Conservation (phyloP, 2,113 vertebrate species). For the Pollachius pollachius region DNA sequence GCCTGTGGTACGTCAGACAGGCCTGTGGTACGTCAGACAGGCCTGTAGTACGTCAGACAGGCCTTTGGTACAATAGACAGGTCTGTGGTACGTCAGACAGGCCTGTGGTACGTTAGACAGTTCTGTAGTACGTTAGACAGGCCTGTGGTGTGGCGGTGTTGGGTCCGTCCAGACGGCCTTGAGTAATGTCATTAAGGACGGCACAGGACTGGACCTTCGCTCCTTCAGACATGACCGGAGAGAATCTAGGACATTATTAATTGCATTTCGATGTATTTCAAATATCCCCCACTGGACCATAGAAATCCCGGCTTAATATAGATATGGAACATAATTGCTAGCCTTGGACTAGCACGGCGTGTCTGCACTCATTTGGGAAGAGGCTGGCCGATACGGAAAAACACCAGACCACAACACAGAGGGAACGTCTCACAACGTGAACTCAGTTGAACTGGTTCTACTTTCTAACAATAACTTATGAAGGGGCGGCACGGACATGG, state of each 20-base stretch:
- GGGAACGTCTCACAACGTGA: too few relatives aligned
- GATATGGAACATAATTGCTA: too few relatives aligned
- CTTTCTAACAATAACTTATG: too few relatives aligned
- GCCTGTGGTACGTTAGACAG: slow-evolving; percentile 38
- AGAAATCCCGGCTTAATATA: too few relatives aligned
- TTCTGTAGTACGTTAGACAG: slow-evolving; percentile 38
- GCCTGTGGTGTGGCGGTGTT: slow-evolving; percentile 20
- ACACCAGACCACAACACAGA: too few relatives aligned
- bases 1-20: slow-evolving; percentile 49
- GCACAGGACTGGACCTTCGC: slow-evolving; percentile 7
- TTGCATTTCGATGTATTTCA: too few relatives aligned
- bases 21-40: slow-evolving; percentile 37
- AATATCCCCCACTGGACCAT: too few relatives aligned
- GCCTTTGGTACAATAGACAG: slow-evolving; percentile 6
- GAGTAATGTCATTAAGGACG: slow-evolving; percentile 61
- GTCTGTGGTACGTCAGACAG: slow-evolving; percentile 27
- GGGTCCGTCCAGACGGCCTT: slow-evolving; percentile 56
- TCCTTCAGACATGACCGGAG: neutral
- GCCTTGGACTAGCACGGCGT: too few relatives aligned
- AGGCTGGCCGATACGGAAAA: too few relatives aligned
- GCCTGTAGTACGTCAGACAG: slow-evolving; percentile 39
- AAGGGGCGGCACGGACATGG: too few relatives aligned
- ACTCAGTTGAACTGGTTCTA: too few relatives aligned
- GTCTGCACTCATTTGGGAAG: too few relatives aligned
- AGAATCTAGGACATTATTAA: neutral